Base-by-base conservation (phyloP, 2,113 vertebrate genomes). In the Perognathus longimembris region DNA sequence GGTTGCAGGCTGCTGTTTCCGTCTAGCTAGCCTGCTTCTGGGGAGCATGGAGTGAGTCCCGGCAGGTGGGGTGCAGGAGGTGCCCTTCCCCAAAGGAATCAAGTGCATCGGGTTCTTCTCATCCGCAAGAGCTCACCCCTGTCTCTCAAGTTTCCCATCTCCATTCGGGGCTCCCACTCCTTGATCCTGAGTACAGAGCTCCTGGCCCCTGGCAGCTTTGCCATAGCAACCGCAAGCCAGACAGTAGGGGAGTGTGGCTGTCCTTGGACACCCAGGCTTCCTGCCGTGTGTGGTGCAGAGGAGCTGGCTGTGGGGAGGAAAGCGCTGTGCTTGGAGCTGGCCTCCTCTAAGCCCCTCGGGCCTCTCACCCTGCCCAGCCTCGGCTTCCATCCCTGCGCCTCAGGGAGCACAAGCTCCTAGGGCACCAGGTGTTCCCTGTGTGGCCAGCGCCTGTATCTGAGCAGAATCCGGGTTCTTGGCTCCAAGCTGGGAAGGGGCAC, bases 161-260 rank as follows among this genome's bases (percentile, higher is more conserved):
- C 2, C 4, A 74, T 66, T 81, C 73, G 73, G 85, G 64, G 24
- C 45, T 88, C 57, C n/a, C 78, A 73, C 36, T 90, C 18, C 82
- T 86, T 91, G 89, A 76, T 86, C 77, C 42, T 18, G 32, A 69
- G 34, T 77, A 18, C 59, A 86, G 36, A 67, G 76, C 15, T 80
- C 64, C 69, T 90, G 69, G 24, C n/a, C 21, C 57, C 45, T 85
- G 69, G 28, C n/a, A 15, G 18, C 66, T 38, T 94, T 22, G 1
- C 82, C 89, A 78, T 85, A 50, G 96, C 86, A 96, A 93, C 85
- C 73, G 57, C 73, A 94, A 87, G 28, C 76, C 45, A 81, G 54
- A 89, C 45, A 78, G 40, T 54, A 92, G 74, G 45, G 75, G 70
- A 70, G 7, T 59, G 26, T 70, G 18, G 32, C 71, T 63, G 32